Conservation (phyloP, 2,113 vertebrate species). For the Tetraodon nigroviridis region DNA sequence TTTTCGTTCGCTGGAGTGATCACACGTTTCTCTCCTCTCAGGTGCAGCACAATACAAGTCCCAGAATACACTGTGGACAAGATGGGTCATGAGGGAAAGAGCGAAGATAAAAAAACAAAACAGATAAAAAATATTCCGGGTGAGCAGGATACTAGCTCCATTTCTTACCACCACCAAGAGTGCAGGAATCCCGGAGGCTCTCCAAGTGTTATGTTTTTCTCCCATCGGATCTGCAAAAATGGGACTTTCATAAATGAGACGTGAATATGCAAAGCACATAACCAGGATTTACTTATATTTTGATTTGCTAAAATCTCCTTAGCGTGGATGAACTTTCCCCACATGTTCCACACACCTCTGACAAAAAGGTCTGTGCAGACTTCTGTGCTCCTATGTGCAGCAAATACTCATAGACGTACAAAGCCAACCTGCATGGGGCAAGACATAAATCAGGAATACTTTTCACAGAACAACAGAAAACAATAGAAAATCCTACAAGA, state of each 20-base stretch:
- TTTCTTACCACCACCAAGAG: conserved; percentile 96
- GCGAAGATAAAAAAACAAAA: conserved; percentile 20
- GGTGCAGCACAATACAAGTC: conserved; percentile 99
- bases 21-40: conserved; percentile 98
- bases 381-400: conserved; percentile 97
- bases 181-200: conserved; percentile 93
- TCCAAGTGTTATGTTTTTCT: conserved; percentile 94
- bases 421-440: conserved; percentile 78
- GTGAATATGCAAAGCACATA: not conserved
- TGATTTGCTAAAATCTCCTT: not conserved
- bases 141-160: not conserved
- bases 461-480: conserved; percentile 9
- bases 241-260: conserved; percentile 10
- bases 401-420: conserved; percentile 97
- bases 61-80: conserved; percentile 90
- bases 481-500: not conserved
- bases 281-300: not conserved
- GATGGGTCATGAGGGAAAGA: conserved; percentile 39
- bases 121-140: not conserved
- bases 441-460: not conserved
- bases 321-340: conserved; percentile 10
- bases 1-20: conserved; percentile 99
- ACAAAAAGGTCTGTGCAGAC: conserved; percentile 97
- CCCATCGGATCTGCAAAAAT: conserved; percentile 87
- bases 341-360: conserved; percentile 79